Evolutionary conservation across 2,113 vertebrate species (phyloP).

Genomic region (Syrrhaptes paradoxus): DNA sequence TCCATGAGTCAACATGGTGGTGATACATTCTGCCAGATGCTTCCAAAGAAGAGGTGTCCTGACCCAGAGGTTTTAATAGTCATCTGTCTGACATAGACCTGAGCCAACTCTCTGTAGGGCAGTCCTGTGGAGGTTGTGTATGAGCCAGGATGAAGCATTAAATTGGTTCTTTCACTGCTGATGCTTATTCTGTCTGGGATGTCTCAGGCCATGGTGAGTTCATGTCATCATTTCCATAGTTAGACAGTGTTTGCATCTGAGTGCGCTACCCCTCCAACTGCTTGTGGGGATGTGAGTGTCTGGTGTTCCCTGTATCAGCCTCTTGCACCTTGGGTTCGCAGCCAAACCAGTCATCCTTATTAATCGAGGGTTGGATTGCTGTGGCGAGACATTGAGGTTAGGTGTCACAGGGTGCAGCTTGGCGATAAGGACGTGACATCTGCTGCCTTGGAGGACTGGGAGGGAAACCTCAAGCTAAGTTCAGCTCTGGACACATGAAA

Average conservation of each 20-base stretch:
- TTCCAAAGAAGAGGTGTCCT: background rate
- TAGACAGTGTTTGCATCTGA: background rate
- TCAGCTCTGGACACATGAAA: background rate
- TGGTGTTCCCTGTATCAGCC: slow-evolving; percentile 30
- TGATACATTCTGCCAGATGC: slow-evolving; percentile 40
- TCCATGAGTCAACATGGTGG: slow-evolving; percentile 2
- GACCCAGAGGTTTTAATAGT: background rate
- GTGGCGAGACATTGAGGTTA: slow-evolving; percentile 64
- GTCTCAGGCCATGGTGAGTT: background rate
- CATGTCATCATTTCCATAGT: background rate
- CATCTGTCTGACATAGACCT: slow-evolving; percentile 19
- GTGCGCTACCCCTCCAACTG: background rate
- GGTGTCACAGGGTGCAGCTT: slow-evolving; percentile 33
- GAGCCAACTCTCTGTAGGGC: background rate
- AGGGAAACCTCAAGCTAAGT: background rate
- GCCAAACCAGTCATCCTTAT: slow-evolving; percentile 51
- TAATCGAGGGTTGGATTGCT: slow-evolving; percentile 61
- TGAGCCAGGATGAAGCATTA: background rate
- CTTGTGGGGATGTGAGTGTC: slow-evolving; percentile 19
- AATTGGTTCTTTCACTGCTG: background rate
- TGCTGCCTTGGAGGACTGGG: background rate
- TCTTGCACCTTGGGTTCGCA: background rate
- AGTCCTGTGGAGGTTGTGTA: fast-evolving
- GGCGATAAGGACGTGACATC: background rate
- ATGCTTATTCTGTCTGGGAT: background rate